These are phyloP conservation scores for Choristoneura rosaceana DNA, from an alignment of 2,888 invertebrate species.

Conservation along the genomic window DNA sequence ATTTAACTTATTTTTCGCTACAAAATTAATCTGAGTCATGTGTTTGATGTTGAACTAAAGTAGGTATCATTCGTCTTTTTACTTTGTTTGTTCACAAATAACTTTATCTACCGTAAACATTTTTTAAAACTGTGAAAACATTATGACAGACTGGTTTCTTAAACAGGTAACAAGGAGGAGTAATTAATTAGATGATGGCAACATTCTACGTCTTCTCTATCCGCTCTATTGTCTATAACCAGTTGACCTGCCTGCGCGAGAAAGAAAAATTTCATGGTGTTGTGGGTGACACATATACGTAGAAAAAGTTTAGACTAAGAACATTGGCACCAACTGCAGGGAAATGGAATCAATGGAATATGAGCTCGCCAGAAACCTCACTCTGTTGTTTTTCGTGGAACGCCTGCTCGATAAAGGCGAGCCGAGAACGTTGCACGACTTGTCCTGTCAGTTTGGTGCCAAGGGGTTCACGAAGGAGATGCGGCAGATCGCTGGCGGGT, in stretches of 20 bases:
- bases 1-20: too few relatives aligned
- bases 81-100: neutral
- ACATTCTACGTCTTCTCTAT: constrained; percentile 54
- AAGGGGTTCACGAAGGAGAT: constrained; percentile 99
- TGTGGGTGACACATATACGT: constrained; percentile 85
- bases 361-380: constrained; percentile 97
- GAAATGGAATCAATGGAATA: constrained; percentile 97
- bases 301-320: constrained; percentile 83
- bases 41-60: neutral
- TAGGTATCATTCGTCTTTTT: neutral
- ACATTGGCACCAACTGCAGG: constrained; percentile 84
- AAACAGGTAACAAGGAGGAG: constrained; percentile 13
- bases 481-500: constrained; percentile 97
- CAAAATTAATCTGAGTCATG: too few relatives aligned
- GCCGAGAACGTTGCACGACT: constrained; percentile 97
- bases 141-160: neutral
- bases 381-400: constrained; percentile 99
- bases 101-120: neutral
- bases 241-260: constrained; percentile 61
- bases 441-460: constrained; percentile 99
- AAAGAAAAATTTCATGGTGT: constrained; percentile 84
- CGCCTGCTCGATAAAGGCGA: constrained; percentile 98
- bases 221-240: constrained; percentile 70
- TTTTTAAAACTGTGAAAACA: too few relatives aligned
- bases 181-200: constrained; percentile 24